A percentile compares a stretch with the other conserved stretches of the same genome.
These are phyloP conservation scores for Ectemnius cavifrons DNA, from an alignment of 2,888 invertebrate species.

Conservation along the genomic window DNA sequence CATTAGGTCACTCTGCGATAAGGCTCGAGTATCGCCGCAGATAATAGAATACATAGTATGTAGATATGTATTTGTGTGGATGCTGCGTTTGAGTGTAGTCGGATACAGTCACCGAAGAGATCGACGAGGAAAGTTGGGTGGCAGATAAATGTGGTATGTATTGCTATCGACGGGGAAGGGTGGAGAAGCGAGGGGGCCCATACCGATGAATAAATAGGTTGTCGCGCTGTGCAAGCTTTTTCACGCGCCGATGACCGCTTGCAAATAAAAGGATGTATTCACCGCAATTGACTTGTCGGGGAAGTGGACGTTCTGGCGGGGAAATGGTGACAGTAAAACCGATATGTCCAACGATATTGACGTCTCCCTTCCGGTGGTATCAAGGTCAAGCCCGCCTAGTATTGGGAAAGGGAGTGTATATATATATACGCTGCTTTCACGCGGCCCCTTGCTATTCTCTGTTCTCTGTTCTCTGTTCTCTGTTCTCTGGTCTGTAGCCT, in stretches of 20 bases:
- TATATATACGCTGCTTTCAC: no score
- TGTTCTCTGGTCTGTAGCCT: no score
- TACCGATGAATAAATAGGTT: conserved; percentile 11
- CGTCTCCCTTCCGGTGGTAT: conserved; percentile 25
- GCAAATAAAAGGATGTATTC: conserved; percentile 20
- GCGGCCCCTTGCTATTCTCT: no score
- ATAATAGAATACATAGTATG: not conserved
- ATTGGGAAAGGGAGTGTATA: no score
- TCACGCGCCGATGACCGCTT: conserved; percentile 10
- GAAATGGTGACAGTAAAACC: conserved; percentile 51
- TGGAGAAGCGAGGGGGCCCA: no score
- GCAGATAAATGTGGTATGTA: conserved; percentile 2
- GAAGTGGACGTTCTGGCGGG: conserved; percentile 33
- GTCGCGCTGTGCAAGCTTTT: conserved; percentile 32
- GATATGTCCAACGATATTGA: conserved; percentile 39
- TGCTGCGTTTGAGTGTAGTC: not conserved
- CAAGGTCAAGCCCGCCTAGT: conserved; percentile 34
- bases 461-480: no score
- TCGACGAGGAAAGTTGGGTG: conserved; percentile 3
- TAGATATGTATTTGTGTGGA: not conserved
- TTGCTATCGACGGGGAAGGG: conserved; percentile 8
- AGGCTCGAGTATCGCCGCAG: no score
- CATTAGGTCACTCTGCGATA: no score
- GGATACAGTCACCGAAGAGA: not conserved
- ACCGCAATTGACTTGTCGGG: conserved; percentile 23